Evolutionary conservation across 2,888 invertebrate species (phyloP), one percentile per base, ranked within the genome.

Genomic region (Drosophila colorata): DNA sequence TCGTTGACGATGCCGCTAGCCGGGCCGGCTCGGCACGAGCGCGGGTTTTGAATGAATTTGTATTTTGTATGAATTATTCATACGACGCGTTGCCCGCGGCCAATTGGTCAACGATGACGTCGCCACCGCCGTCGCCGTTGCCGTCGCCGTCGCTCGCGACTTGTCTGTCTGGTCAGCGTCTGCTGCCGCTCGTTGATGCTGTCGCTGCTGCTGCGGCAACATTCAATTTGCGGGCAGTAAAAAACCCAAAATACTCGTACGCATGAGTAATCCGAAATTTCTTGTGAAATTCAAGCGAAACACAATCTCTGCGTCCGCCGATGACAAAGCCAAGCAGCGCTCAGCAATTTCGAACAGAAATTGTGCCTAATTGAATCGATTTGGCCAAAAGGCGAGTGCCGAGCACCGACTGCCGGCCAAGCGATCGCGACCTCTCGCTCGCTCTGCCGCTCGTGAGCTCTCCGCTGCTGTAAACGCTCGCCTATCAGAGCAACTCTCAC

Each of bases 261-360:
- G 74, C 69, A 81, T 89, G 90, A 89, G 78, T 89, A 88, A 90
- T 84, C 16, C 65, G 20, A 65, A 72, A 57, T 73, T 85, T 90
- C 88, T 90, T 78, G 77, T 88, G 90, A 89, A 89, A 89, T 90
- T 89, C 90, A 74, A 60, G 57, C 76, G 74, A 80, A 80, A 9
- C 59, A 49, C 47, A 53, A 49, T 38, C 20, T 48, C n/a, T n/a
- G 46, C 48, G 48, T 4, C 35, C 8, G 43, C 16, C 16, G 79
- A 78, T 75, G 75, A 78, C 78, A 78, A 57, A 75, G 69, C 69
- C 61, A 64, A 55, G 44, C n/a, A n/a, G n/a, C n/a, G n/a, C 61
- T 59, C 13, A 75, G 52, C 49, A 58, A 74, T 55, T 69, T 56
- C 35, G 14, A 8, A 13, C 5, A 28, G 9, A 52, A 37, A 59